Evolutionary conservation across 1,140 invertebrate genomes (phyloP).

Genomic region (Lordiphosa mommai): DNA sequence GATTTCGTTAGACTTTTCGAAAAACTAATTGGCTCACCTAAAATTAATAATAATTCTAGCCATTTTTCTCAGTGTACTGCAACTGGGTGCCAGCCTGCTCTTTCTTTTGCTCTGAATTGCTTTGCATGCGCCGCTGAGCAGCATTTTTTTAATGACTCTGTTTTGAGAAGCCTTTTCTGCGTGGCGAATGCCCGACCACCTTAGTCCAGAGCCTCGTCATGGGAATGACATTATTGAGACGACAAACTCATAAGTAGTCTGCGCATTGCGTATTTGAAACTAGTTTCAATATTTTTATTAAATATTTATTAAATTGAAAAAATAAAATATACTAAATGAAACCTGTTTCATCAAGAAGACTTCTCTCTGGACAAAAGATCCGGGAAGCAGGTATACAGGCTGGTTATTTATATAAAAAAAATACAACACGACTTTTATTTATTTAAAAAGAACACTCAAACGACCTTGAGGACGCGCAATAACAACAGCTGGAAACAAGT

Average conservation of each 20-base stretch:
- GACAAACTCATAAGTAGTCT: background rate
- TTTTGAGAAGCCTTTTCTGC: slow-evolving; percentile 22
- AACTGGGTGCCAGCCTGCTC: background rate
- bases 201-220: slow-evolving; percentile 10
- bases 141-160: slow-evolving; percentile 37
- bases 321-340: background rate
- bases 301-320: background rate
- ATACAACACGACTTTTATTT: slow-evolving; percentile 6
- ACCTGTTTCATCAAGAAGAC: background rate
- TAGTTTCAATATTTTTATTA: slow-evolving; percentile 15
- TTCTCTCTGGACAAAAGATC: background rate
- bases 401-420: background rate
- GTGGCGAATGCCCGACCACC: slow-evolving; percentile 13
- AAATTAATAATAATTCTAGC: background rate
- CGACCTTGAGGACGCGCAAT: slow-evolving; percentile 46
- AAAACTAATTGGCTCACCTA: no score
- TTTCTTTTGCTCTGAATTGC: slow-evolving; percentile 24
- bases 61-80: slow-evolving; percentile 1
- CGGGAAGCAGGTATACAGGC: background rate
- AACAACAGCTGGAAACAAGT: slow-evolving; percentile 34
- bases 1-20: no score
- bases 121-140: slow-evolving; percentile 34
- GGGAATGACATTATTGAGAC: slow-evolving; percentile 17
- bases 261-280: slow-evolving; percentile 11
- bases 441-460: slow-evolving; percentile 28